Conservation (phyloP, 2,797 vertebrate species). For the Tinamus major region DNA sequence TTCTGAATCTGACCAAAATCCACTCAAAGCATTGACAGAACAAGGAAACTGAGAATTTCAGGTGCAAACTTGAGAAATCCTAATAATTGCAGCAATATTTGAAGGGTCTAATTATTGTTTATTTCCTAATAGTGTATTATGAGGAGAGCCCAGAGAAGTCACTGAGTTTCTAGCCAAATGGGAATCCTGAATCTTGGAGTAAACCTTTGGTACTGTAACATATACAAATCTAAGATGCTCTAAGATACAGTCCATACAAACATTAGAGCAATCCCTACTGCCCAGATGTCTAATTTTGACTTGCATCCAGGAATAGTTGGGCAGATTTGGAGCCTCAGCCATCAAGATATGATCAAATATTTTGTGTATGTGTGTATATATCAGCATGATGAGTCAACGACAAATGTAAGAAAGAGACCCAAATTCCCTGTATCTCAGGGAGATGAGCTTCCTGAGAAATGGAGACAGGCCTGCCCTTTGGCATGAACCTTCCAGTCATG, state of each 20-base stretch:
- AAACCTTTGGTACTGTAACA: background rate
- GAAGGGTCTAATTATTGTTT: background rate
- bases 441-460: background rate
- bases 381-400: background rate
- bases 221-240: background rate
- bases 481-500: background rate
- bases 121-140: background rate
- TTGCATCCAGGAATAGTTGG: fast-evolving
- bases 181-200: background rate
- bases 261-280: background rate
- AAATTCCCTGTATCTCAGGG: background rate
- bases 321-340: background rate
- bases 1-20: background rate
- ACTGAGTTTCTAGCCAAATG: background rate
- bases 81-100: background rate
- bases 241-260: background rate
- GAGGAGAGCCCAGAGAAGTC: background rate
- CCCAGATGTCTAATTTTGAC: background rate
- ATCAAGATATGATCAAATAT: background rate
- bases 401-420: background rate
- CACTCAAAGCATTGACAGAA: background rate
- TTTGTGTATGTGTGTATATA: fast-evolving
- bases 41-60: background rate
- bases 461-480: background rate
- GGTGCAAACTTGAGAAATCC: background rate